Evolutionary conservation across 2,888 invertebrate genomes (phyloP), one percentile per base, ranked within the genome.

Genomic region (Phragmatobia fuliginosa): DNA sequence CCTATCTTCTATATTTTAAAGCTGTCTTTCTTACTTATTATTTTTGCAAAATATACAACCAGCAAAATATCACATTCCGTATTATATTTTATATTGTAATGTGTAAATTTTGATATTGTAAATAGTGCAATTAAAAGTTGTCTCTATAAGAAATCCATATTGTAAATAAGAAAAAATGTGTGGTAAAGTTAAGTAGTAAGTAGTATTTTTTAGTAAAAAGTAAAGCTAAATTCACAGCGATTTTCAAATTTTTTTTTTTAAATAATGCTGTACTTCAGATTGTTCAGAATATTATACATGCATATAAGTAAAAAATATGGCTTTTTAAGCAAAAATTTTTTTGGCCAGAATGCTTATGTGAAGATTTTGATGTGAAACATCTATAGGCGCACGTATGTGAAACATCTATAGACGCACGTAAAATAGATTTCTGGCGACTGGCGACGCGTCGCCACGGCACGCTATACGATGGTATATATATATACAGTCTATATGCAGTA

Each of bases 21-120:
- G 89, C 91, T 91, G 88, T 86, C 70, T 67, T 82, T 76, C 78
- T 87, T 87, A 87, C 89, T 87, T 75, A 86, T 84, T 83, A 87
- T 82, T 84, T 85, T 82, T 85, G 88, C 90, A 91, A 91, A 90
- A 86, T 89, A 89, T 89, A 92, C 90, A 92, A 91, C 90, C 90
- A 86, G 91, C 91, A 89, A 90, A 88, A 90, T 92, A 92, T 92
- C 92, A 92, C 92, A 91, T 89, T 87, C 87, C 82, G 62, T 72
- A 73, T 74, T 73, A 70, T 78, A 70, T 72, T 76, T 75, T 66
- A 77, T 72, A 73, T 68, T 76, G 74, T 70, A 52, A 32, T 66
- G 63, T 21, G 56, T 77, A 64, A 14, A 67, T 60, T 71, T 69
- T 64, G 65, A 66, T 74, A 72, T 71, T 81, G 63, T 79, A 78